Percentiles rank a stretch among this genome's conserved stretches.
Evolutionary conservation across 2,113 vertebrate species (phyloP).

Genomic region (Bos indicus): DNA sequence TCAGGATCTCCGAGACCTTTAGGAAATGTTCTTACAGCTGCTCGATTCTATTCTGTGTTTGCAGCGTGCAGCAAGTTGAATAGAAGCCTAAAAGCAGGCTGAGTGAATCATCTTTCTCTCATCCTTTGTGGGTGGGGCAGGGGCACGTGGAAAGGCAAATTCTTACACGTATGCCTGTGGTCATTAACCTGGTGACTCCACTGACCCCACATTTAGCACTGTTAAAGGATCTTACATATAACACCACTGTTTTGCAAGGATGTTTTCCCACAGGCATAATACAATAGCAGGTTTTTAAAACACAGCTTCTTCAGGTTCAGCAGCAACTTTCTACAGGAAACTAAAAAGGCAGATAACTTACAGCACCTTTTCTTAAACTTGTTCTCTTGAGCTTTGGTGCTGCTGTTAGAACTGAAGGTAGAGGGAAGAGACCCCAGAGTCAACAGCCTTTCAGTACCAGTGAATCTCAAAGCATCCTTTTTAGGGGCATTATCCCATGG

Average conservation of each 20-base stretch:
- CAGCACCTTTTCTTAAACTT: neutral
- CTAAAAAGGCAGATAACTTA: neutral
- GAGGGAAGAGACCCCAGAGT: neutral
- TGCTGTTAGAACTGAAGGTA: neutral
- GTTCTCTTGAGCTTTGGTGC: rapidly evolving
- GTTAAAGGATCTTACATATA: neutral
- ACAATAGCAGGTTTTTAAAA: neutral
- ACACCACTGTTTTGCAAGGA: neutral
- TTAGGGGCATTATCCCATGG: neutral
- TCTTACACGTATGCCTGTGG: neutral
- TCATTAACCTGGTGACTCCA: rapidly evolving
- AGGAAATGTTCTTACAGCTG: neutral
- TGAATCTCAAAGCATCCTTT: neutral
- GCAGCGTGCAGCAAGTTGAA: neutral
- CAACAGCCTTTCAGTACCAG: neutral
- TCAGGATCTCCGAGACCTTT: neutral
- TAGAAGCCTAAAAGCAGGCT: neutral
- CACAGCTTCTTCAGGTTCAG: neutral
- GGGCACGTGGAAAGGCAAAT: neutral
- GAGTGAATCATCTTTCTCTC: neutral
- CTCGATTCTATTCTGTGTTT: rapidly evolving
- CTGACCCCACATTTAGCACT: neutral
- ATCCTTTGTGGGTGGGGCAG: neutral
- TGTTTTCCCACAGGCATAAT: neutral
- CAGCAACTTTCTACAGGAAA: neutral